phyloP scores from a whole-genome alignment of 1,140 invertebrate genomes.

The Coelopa frigida region DNA sequence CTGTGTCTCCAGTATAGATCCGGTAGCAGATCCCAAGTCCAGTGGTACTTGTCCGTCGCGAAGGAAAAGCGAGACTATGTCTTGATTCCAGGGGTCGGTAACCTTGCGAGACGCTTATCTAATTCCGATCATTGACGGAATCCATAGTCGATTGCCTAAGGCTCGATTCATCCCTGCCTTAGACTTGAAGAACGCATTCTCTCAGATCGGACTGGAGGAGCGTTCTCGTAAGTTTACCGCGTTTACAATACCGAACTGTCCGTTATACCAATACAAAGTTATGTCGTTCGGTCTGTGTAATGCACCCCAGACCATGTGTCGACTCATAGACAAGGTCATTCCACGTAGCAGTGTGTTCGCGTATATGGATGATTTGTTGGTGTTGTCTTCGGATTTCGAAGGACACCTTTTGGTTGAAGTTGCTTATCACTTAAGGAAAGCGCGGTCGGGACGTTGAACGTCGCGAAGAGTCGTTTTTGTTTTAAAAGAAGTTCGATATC shows the following conservation, averaged over 20 bases:
- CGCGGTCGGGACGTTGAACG: constrained; percentile 20
- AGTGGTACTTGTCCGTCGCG: constrained; percentile 6
- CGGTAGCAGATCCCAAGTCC: too few relatives aligned
- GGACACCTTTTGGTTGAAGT: constrained; percentile 31
- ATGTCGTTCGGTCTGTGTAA: constrained; percentile 15
- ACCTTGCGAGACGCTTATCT: constrained; percentile 33
- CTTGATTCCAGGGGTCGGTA: constrained; percentile 36
- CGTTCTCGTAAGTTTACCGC: constrained; percentile 35
- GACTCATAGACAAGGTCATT: constrained; percentile 8
- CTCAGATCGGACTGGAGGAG: constrained; percentile 20
- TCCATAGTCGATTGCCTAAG: constrained; percentile 29
- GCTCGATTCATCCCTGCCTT: constrained; percentile 19
- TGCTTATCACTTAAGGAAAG: constrained; percentile 10
- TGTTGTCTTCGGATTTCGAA: constrained; percentile 33
- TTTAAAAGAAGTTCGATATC: constrained; percentile 21
- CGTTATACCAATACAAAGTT: constrained; percentile 27
- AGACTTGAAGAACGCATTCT: constrained; percentile 13
- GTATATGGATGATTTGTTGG: constrained; percentile 36
- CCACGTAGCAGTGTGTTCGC: constrained; percentile 9
- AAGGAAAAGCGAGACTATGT: constrained; percentile 24
- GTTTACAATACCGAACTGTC: constrained; percentile 30
- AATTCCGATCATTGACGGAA: constrained; percentile 26
- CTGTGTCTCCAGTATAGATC: too few relatives aligned
- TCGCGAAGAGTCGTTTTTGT: constrained; percentile 15
- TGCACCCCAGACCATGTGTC: constrained; percentile 6